Conservation (phyloP, 2,113 vertebrate genomes). For the Hiodon tergisus region DNA sequence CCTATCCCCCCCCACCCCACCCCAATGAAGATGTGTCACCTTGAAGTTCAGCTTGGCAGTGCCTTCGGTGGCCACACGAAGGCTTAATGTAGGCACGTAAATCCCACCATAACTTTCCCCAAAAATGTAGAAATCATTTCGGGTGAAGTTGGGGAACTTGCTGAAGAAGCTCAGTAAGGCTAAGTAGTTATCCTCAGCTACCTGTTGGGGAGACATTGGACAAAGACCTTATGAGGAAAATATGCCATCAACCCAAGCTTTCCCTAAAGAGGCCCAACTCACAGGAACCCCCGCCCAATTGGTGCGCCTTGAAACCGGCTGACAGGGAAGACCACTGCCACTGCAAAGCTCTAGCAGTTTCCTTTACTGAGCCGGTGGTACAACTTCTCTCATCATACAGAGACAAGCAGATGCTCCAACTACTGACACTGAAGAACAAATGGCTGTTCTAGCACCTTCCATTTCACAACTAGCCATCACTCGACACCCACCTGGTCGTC, state of each 20-base stretch:
- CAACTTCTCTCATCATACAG: too few species aligned
- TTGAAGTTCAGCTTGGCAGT: constrained; percentile 56
- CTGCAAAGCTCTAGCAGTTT: neutral
- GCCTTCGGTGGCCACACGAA: constrained; percentile 47
- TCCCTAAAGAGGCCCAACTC: neutral
- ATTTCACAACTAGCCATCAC: neutral
- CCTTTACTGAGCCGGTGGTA: too few species aligned
- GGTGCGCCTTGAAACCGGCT: too few species aligned
- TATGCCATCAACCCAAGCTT: neutral
- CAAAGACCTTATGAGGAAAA: neutral
- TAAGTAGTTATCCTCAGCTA: constrained; percentile 63
- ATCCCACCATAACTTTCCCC: constrained; percentile 72
- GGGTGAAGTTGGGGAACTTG: constrained; percentile 65
- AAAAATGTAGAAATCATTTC: constrained; percentile 66
- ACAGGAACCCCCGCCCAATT: too few species aligned
- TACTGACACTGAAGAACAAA: neutral
- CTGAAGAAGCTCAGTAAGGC: constrained; percentile 64
- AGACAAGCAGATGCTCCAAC: too few species aligned
- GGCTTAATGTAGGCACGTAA: constrained; percentile 62
- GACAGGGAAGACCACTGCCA: neutral
- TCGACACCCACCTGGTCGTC: constrained; percentile 54
- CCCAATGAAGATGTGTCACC: constrained; percentile 36
- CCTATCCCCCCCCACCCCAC: neutral
- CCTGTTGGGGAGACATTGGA: constrained; percentile 38
- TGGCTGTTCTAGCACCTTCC: neutral